phyloP scores from a whole-genome alignment of 2,888 invertebrate genomes.

The Euspilapteryx auroguttella region DNA sequence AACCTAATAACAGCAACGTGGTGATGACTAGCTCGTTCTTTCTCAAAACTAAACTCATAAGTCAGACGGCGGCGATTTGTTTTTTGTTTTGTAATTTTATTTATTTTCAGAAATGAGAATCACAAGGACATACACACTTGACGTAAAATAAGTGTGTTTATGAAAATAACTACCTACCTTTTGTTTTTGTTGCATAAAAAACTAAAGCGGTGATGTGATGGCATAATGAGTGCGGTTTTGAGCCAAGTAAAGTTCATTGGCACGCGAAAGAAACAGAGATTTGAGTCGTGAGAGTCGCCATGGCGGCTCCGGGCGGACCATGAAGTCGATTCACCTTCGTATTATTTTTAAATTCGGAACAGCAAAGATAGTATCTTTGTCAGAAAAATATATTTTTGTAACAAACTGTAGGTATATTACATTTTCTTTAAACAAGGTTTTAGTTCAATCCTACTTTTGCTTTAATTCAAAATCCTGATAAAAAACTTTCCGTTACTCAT shows the following conservation, averaged over 20 bases:
- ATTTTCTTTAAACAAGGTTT: too few relatives aligned
- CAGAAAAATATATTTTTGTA: too few relatives aligned
- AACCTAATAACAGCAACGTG: too few relatives aligned
- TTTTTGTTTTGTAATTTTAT: not conserved
- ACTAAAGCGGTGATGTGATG: conserved; percentile 19
- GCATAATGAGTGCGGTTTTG: conserved; percentile 17
- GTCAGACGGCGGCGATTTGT: too few relatives aligned
- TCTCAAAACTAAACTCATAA: too few relatives aligned
- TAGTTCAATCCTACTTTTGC: too few relatives aligned
- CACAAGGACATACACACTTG: not conserved
- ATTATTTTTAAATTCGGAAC: too few relatives aligned
- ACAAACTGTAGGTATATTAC: too few relatives aligned
- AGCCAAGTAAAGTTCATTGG: conserved; percentile 47
- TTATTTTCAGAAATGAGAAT: not conserved
- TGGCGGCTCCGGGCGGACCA: conserved; percentile 25
- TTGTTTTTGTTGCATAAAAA: conserved; percentile 25
- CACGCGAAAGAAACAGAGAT: conserved; percentile 32
- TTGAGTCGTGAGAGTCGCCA: conserved; percentile 23
- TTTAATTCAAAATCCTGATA: too few relatives aligned
- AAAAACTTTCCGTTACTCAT: too few relatives aligned
- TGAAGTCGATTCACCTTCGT: conserved; percentile 16
- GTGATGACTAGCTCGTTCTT: not conserved
- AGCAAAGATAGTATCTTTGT: too few relatives aligned
- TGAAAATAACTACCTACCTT: too few relatives aligned
- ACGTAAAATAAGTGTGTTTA: not conserved